Base-by-base conservation (phyloP, 2,888 invertebrate species). In the Petrolisthes manimaculis region DNA sequence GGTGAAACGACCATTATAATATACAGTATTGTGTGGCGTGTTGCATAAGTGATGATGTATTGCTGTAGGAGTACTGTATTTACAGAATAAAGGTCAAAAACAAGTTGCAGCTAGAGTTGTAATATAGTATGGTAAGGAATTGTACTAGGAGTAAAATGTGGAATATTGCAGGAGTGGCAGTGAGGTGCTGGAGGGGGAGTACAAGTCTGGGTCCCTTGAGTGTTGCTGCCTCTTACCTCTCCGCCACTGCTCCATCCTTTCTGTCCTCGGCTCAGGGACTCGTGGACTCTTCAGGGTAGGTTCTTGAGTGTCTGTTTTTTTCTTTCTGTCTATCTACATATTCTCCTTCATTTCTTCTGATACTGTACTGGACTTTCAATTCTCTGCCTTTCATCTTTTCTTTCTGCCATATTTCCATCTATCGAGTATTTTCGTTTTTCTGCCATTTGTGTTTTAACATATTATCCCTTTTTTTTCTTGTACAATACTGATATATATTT, bases 151-250 rank as follows among this genome's bases (percentile, higher is more conserved):
- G 37, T 37, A 37, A 37, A 37, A 37, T 37, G 37, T 37, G 37
- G 37, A 37, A 37, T 37, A 37, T 37, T 37, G 37, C 21, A 71
- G 71, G 71, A 71, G 71, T 71, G 71, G 6, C 6, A 21, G 2
- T n/a, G 71, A 71, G 18, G 12, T 71, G 71, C n/a, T 71, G n/a
- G 71, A 71, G n/a, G 71, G 71, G 21, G 71, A 71, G 18, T 85
- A 83, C 86, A 92, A 94, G 56, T 94, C 95, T 14, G 95, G 95
- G 92, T 95, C 95, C 0, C 92, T 96, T 6, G 94, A 94, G 91
- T 95, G 96, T 91, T 94, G 95, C 89, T 95, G 95, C 92, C 95
- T 96, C 77, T 94, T 96, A 86, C 96, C 96, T 0, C 93, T 96
- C 8, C 95, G 95, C 89, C 96, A 96, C 92, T 96, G 96, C 92